Conservation (phyloP, 2,888 invertebrate species). For the Autographa pulchrina region DNA sequence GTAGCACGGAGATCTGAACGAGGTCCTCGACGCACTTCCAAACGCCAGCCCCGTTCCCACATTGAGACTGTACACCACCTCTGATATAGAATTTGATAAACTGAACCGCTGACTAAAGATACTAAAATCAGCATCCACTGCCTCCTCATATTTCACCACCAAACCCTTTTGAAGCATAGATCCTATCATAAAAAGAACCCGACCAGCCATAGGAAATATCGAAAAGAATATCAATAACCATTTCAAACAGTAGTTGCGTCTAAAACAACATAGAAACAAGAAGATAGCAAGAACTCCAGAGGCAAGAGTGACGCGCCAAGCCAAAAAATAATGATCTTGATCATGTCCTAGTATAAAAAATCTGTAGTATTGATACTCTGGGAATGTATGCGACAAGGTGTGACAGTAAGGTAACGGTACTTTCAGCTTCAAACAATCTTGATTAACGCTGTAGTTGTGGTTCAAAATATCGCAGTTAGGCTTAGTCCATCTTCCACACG, state of each 20-base stretch:
- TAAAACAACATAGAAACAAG: constrained; percentile 73
- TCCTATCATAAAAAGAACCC: constrained; percentile 71
- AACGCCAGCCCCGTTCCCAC: constrained; percentile 76
- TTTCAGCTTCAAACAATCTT: constrained; percentile 71
- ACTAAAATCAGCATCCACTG: constrained; percentile 73
- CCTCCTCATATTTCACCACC: constrained; percentile 70
- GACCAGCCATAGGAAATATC: constrained; percentile 68
- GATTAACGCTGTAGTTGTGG: constrained; percentile 75
- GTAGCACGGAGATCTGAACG: constrained; percentile 79
- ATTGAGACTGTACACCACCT: constrained; percentile 68
- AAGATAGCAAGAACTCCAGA: constrained; percentile 68
- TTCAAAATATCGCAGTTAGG: constrained; percentile 69
- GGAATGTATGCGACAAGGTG: constrained; percentile 70
- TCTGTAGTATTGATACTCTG: constrained; percentile 81
- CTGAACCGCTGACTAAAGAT: constrained; percentile 62
- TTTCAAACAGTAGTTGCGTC: constrained; percentile 66
- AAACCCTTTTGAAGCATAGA: constrained; percentile 82
- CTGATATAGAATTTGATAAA: constrained; percentile 63
- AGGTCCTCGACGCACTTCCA: constrained; percentile 69
- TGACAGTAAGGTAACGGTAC: constrained; percentile 66
- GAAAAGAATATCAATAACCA: constrained; percentile 65
- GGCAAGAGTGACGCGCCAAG: constrained; percentile 78
- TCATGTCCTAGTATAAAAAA: constrained; percentile 59
- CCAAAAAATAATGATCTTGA: constrained; percentile 57
- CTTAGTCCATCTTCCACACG: constrained; percentile 75